phyloP scores from a whole-genome alignment of 2,113 vertebrate species.

The Coracopsis vasa region DNA sequence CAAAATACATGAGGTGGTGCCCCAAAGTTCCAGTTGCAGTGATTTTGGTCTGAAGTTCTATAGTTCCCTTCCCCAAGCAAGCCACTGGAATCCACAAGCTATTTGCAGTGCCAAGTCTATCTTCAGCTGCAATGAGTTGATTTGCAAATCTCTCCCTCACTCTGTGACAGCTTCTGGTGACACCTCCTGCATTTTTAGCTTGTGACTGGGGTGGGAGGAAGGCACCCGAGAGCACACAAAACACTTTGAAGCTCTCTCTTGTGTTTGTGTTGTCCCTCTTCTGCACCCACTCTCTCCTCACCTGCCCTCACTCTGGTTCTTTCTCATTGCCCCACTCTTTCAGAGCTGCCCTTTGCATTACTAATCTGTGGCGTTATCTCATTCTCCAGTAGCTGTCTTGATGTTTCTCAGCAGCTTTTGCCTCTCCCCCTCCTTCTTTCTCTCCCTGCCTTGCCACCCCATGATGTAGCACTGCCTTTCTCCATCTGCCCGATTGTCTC shows the following conservation, averaged over 20 bases:
- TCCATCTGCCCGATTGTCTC: slow-evolving; percentile 52
- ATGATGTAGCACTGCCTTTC: slow-evolving; percentile 38
- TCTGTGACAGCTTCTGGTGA: background rate
- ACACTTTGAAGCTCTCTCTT: background rate
- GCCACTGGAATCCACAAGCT: background rate
- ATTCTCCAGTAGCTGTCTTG: slow-evolving; percentile 26
- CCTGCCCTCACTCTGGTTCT: background rate
- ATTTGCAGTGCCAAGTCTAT: background rate
- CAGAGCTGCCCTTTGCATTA: slow-evolving; percentile 26
- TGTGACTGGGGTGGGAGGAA: background rate
- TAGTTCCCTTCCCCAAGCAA: background rate
- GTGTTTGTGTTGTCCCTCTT: background rate
- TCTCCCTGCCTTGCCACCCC: background rate
- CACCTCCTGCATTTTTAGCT: background rate
- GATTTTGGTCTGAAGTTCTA: background rate
- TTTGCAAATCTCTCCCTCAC: background rate
- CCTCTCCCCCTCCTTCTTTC: background rate
- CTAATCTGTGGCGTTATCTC: slow-evolving; percentile 36
- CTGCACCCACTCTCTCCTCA: background rate
- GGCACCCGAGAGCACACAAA: background rate
- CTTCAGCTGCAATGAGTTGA: background rate
- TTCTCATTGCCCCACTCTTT: background rate
- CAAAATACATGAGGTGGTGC: background rate
- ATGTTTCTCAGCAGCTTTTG: slow-evolving; percentile 22
- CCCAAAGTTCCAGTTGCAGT: background rate